Base-by-base conservation (phyloP, 2,888 invertebrate species). In the Synanthedon andrenaeformis region DNA sequence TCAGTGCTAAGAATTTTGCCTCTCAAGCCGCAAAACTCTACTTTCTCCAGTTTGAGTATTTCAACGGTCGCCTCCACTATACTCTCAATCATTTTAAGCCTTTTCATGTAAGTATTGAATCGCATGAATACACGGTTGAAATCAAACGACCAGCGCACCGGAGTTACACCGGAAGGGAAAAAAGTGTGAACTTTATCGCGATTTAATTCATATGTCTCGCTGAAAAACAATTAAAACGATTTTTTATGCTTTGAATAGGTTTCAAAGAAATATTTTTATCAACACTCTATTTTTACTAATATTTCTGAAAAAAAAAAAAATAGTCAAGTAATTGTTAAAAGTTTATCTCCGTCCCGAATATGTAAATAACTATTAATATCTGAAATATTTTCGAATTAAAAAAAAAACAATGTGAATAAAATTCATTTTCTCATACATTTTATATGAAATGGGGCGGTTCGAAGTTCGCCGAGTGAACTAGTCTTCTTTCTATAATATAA, bases 1-100 rank as follows among this genome's bases (percentile, higher is more conserved):
- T 89, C 89, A 1, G 79, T 72, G 53, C 89, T 89, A 12, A 92
- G 82, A 19, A 79, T 86, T 60, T 91, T 90, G 1, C 92, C 93
- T 55, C 90, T 88, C 6, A 92, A 69, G 0, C 93, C 95, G 49
- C 92, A 92, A 54, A 95, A 90, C 69, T 94, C 94, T 1, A 96
- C 91, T 72, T 95, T 96, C 76, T 98, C 97, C 57, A 97, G 76
- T 72, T 96, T 96, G 50, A 91, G 80, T 74, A 96, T 96, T 72
- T 97, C 97, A 3, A 92, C 84, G 0, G 93, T 93, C 0, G 93
- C 92, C 49, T 91, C 90, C 59, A 97, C 91, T 59, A 97, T 89
- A 2, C 86, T 82, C 79, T 93, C 86, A 4, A 95, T 89, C 66
- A 92, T 88, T 52, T 82, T 78, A 1, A 95, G 77, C 10, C 94